These are phyloP conservation scores for Dolomedes plantarius DNA, from an alignment of 2,888 invertebrate species.

Conservation along the genomic window DNA sequence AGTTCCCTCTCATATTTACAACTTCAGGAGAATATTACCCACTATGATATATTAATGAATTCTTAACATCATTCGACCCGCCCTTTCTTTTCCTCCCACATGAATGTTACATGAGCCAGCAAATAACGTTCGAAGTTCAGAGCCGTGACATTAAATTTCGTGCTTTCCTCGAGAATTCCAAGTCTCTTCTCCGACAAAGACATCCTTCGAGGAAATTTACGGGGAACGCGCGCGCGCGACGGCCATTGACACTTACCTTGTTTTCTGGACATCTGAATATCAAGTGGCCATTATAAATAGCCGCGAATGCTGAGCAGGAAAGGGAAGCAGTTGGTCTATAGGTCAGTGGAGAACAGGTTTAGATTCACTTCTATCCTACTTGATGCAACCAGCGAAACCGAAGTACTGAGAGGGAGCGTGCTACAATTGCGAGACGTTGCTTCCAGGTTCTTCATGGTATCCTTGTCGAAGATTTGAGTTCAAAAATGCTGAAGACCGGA, in stretches of 20 bases:
- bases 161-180: not conserved
- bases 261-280: constrained; percentile 14
- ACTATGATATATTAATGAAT: too few species aligned
- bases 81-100: too few species aligned
- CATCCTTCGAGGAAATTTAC: not conserved
- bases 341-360: constrained; percentile 14
- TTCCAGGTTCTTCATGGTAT: too few species aligned
- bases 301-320: constrained; percentile 11
- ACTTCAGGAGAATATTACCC: too few species aligned
- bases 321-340: constrained; percentile 12
- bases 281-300: constrained; percentile 12
- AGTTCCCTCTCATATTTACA: too few species aligned
- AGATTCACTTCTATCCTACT: not conserved
- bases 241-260: constrained; percentile 16
- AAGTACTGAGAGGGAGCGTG: not conserved
- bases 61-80: too few species aligned
- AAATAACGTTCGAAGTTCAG: too few species aligned
- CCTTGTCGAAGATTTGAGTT: too few species aligned
- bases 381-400: not conserved
- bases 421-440: not conserved
- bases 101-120: too few species aligned
- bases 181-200: not conserved
- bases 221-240: not conserved
- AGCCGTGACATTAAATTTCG: not conserved
- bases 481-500: too few species aligned